Evolutionary conservation across 2,797 vertebrate genomes (phyloP), one percentile per base, ranked within the genome.

Genomic region (Cyclopterus lumpus): DNA sequence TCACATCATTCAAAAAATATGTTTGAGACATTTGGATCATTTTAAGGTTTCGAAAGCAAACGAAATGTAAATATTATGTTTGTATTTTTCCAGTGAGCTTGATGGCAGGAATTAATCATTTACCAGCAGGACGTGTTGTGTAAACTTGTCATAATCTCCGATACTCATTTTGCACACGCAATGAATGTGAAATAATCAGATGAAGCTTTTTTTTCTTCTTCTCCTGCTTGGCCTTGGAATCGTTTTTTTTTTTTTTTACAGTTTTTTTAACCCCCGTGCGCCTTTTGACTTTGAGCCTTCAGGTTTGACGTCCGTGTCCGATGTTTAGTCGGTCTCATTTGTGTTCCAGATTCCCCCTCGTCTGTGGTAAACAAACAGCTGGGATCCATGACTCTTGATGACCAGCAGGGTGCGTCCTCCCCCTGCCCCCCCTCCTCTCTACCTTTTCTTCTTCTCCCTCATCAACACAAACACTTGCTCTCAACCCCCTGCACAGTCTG

Each of bases 321-420:
- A 85, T 93, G 94, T 95, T 96, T 94, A 96, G 96, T 93, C 93
- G 93, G 91, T 97, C 89, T 97, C 93, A 15, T 97, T 97, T 98
- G 96, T 97, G 95, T 98, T 98, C 95, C 97, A 99, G 97, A 98
- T 97, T 98, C 97, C 91, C 96, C 97, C 94, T 97, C 97, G 87
- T 97, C 97, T 94, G 96, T 97, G 96, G 97, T 98, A 95, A 98
- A 98, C 97, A 97, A 97, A 97, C 97, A 98, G 95, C 97, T 99
- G 92, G 97, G 97, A 97, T 97, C 97, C 96, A 97, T 98, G 97
- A 97, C 96, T 94, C 97, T 99, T 93, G 97, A 97, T 89, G 97
- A 98, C 95, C 96, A 96, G 94, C 96, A 96, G 96, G 97, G 97
- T 99, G 97, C 96, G 97, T 95, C 94, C 90, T 82, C 77, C 58